Base-by-base conservation (phyloP, 2,888 invertebrate genomes). In the Hofmannophila pseudospretella region DNA sequence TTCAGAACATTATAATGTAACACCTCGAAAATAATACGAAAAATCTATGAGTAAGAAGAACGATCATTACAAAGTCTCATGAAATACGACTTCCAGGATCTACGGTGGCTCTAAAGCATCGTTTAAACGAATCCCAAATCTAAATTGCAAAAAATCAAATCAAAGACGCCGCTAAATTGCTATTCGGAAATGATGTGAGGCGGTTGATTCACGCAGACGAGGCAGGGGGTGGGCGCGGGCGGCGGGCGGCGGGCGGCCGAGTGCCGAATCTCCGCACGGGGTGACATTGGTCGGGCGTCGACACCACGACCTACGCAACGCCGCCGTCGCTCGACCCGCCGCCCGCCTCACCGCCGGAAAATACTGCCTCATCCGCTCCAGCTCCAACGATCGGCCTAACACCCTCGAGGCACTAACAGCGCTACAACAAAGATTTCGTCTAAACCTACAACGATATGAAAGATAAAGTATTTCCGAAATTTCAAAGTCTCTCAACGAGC, bases 231-330 rank as follows among this genome's bases (percentile, higher is more conserved):
- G 16, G 16, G 16, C 16, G 16, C 16, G 16, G 16, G 16, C 5
- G 26, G 41, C 32, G 45, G 49, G 45, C 48, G 41, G 39, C 49
- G 39, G 49, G 39, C 45, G 48, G 32, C 48, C 44, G 54, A 48
- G 51, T 53, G 68, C 69, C 67, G 75, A 74, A 67, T 74, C 66
- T 69, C 63, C 51, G 56, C 59, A 59, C 73, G 72, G 75, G 84
- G 85, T 84, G 85, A 85, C 85, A 80, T 84, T 82, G 85, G 62
- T 58, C 71, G 85, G 76, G 54, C 82, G 56, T 69, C 78, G 84
- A 84, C 81, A 70, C 66, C 68, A 51, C 76, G 72, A 72, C 75
- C 80, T 81, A 84, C 84, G 82, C 25, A 66, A 46, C 51, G 60
- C 54, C 59, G 49, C 60, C 61, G 50, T 59, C 45, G 55, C 55